Percentiles rank a stretch among this genome's conserved stretches.
Conservation (phyloP, 2,888 invertebrate genomes). For the Crocallis elinguaria region DNA sequence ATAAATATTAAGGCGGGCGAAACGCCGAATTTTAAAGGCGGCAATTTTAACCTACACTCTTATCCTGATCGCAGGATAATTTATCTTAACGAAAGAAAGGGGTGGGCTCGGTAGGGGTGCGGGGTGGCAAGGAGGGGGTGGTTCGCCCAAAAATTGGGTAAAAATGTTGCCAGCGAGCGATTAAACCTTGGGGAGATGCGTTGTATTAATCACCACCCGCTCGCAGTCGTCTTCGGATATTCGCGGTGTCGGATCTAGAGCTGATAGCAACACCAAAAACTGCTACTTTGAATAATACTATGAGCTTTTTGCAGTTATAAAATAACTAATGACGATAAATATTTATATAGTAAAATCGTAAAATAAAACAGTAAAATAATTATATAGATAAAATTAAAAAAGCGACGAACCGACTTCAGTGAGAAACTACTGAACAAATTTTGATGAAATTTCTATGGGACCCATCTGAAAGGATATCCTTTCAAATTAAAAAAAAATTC, state of each 20-base stretch:
- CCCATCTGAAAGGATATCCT: too few species aligned
- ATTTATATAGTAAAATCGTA: too few species aligned
- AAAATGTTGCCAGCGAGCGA: conserved; percentile 84
- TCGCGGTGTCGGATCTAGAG: conserved; percentile 61
- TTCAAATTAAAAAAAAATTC: too few species aligned
- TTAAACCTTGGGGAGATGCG: conserved; percentile 85
- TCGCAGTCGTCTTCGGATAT: conserved; percentile 76
- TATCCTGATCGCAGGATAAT: conserved; percentile 84
- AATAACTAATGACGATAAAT: too few species aligned
- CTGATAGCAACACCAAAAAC: conserved; percentile 39
- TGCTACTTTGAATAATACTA: conserved; percentile 1
- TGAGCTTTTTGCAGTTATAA: not conserved
- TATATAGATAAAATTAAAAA: too few species aligned
- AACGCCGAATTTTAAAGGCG: conserved; percentile 82
- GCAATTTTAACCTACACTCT: conserved; percentile 85
- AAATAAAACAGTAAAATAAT: too few species aligned
- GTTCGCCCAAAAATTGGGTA: conserved; percentile 82
- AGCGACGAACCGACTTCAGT: too few species aligned
- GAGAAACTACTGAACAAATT: too few species aligned
- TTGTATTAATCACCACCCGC: conserved; percentile 85
- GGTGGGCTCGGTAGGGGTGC: conserved; percentile 64
- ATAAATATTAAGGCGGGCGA: conserved; percentile 79
- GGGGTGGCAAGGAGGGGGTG: conserved; percentile 54
- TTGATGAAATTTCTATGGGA: too few species aligned
- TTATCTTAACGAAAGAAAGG: conserved; percentile 85